phyloP scores from a whole-genome alignment of 2,113 vertebrate genomes.

The Chauna torquata region DNA sequence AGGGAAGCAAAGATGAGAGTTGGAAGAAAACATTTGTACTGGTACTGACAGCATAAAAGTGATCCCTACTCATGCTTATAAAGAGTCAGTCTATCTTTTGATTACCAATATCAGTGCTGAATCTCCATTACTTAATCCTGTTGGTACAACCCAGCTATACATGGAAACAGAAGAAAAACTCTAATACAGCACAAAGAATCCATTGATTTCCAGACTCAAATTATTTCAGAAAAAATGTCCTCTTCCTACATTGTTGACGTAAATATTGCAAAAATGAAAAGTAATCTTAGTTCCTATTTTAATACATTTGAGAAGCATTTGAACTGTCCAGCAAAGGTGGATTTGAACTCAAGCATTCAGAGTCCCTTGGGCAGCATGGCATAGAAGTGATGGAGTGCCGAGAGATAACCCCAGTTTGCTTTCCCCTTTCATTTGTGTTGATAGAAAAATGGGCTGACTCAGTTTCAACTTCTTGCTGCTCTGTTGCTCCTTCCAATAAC shows the following conservation, averaged over 20 bases:
- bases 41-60: background rate
- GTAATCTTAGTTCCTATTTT: background rate
- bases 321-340: background rate
- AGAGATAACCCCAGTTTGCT: background rate
- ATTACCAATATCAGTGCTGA: background rate
- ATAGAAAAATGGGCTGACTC: background rate
- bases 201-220: background rate
- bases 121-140: background rate
- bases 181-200: background rate
- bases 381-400: background rate
- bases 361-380: background rate
- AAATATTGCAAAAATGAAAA: background rate
- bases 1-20: constrained; percentile 45
- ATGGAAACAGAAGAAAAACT: background rate
- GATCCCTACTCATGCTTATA: background rate
- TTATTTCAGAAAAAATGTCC: background rate
- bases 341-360: background rate
- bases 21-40: constrained; percentile 52
- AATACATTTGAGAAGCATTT: background rate
- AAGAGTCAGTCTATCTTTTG: background rate
- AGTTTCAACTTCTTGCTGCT: background rate
- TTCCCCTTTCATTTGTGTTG: background rate
- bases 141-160: background rate
- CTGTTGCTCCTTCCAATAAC: background rate
- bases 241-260: background rate